Percentiles rank a stretch among this genome's conserved stretches.
Conservation (phyloP, 2,797 vertebrate genomes). For the Oryzias sinensis region DNA sequence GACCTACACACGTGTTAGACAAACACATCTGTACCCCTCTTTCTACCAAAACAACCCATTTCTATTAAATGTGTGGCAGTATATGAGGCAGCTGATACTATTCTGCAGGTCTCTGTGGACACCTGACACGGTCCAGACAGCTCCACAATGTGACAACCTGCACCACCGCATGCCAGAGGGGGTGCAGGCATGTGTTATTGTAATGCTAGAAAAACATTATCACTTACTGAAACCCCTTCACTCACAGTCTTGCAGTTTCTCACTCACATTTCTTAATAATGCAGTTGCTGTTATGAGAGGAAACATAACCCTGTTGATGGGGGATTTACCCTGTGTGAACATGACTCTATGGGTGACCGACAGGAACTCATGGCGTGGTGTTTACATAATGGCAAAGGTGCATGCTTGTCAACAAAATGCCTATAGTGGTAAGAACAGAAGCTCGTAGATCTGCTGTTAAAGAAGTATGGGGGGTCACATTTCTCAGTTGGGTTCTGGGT, state of each 20-base stretch:
- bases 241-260: conserved; percentile 46
- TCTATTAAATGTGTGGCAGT: conserved; percentile 69
- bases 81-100: conserved; percentile 69
- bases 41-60: conserved; percentile 39
- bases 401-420: not conserved
- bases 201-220: conserved; percentile 54
- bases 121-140: conserved; percentile 66
- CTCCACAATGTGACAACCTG: conserved; percentile 66
- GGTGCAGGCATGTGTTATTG: conserved; percentile 33
- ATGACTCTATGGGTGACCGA: not conserved
- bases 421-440: not conserved
- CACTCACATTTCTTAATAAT: conserved; percentile 41
- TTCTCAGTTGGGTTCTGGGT: not conserved
- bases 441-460: not conserved
- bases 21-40: conserved; percentile 58
- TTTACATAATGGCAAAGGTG: not conserved
- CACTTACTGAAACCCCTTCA: conserved; percentile 56
- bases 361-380: not conserved
- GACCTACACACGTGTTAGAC: conserved; percentile 35
- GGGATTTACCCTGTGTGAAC: not conserved
- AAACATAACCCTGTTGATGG: not conserved
- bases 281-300: conserved; percentile 47
- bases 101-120: conserved; percentile 57
- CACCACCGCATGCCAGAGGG: conserved; percentile 36
- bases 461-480: not conserved